Conservation (phyloP, 2,797 vertebrate genomes). For the Cichlasoma orientale region DNA sequence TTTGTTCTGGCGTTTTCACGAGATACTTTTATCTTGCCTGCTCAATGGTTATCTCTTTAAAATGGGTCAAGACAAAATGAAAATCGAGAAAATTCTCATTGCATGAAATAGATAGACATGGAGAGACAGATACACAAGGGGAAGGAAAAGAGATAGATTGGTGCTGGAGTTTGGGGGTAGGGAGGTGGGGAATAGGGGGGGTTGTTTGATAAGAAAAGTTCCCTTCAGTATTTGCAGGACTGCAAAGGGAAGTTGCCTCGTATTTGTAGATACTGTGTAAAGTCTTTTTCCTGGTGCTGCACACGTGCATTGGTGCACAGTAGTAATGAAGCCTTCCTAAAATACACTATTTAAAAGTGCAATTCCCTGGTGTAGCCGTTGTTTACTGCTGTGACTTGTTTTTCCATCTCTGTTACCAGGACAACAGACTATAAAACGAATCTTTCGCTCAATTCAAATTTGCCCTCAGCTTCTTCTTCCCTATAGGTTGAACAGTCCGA, state of each 20-base stretch:
- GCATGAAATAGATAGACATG: conserved; percentile 53
- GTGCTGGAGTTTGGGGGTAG: neutral
- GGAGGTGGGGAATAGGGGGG: neutral
- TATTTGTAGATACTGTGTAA: conserved; percentile 13
- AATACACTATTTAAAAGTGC: conserved; percentile 30
- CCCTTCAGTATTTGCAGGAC: conserved; percentile 35
- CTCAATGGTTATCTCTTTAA: conserved; percentile 64
- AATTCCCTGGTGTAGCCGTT: conserved; percentile 20
- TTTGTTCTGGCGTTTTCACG: conserved; percentile 39
- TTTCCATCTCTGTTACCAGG: conserved; percentile 58
- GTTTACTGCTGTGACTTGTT: conserved; percentile 30
- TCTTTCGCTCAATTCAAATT: conserved; percentile 48
- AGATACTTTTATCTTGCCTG: conserved; percentile 54
- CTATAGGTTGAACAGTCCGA: conserved; percentile 53
- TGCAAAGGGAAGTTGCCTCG: conserved; percentile 32
- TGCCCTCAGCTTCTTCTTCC: conserved; percentile 43
- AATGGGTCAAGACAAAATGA: conserved; percentile 71
- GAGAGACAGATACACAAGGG: conserved; percentile 32
- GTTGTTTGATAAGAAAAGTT: conserved; percentile 53
- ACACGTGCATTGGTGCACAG: neutral
- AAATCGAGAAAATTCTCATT: conserved; percentile 51
- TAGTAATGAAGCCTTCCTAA: conserved; percentile 11
- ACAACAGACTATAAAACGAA: conserved; percentile 61
- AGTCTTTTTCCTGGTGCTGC: neutral
- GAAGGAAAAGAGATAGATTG: conserved; percentile 22